Conservation (phyloP, 2,888 invertebrate species). For the Agrotis ipsilon region DNA sequence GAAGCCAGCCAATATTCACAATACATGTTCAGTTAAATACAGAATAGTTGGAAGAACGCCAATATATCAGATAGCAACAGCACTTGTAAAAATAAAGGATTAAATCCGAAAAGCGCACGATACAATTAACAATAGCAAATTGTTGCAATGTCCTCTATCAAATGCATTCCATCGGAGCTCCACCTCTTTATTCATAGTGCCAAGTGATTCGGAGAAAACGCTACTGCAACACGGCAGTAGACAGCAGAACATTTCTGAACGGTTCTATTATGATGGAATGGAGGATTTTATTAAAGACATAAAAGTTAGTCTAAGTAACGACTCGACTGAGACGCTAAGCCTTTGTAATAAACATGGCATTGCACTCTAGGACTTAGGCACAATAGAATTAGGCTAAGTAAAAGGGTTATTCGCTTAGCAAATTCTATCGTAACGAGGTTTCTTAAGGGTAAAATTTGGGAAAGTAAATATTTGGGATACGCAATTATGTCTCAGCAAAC, state of each 20-base stretch:
- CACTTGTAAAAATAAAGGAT: constrained; percentile 68
- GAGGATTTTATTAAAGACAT: constrained; percentile 42
- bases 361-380: constrained; percentile 33
- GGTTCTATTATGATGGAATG: constrained; percentile 34
- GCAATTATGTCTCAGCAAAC: constrained; percentile 18
- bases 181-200: constrained; percentile 47
- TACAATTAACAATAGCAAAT: constrained; percentile 50
- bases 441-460: constrained; percentile 32
- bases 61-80: constrained; percentile 75
- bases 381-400: not conserved
- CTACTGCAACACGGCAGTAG: constrained; percentile 11
- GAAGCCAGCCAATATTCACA: constrained; percentile 59
- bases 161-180: constrained; percentile 43
- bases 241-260: constrained; percentile 17
- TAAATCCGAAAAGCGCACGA: constrained; percentile 58
- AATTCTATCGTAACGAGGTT: constrained; percentile 64
- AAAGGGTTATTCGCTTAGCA: constrained; percentile 61
- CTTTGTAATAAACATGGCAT: constrained; percentile 45
- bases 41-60: constrained; percentile 78
- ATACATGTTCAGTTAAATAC: constrained; percentile 67
- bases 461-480: constrained; percentile 28
- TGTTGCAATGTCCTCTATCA: constrained; percentile 39
- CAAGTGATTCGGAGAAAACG: constrained; percentile 26
- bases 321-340: constrained; percentile 22
- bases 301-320: constrained; percentile 30